Conservation (phyloP, 2,797 vertebrate genomes). For the Cetoscarus ocellatus region DNA sequence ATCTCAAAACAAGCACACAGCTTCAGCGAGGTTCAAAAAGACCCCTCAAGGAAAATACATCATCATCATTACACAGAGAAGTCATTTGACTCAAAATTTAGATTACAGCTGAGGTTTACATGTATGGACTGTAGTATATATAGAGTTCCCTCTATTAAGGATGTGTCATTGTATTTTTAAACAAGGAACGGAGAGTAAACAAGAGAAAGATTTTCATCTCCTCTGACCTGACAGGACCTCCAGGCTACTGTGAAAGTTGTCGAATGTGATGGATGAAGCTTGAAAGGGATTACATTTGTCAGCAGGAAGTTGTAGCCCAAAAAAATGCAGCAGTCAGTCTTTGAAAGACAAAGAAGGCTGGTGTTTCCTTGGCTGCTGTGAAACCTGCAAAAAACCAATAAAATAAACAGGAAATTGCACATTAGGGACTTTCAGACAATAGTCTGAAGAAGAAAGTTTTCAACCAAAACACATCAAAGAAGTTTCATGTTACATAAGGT, state of each 20-base stretch:
- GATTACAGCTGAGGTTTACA: too few relatives aligned
- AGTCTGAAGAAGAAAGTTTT: not conserved
- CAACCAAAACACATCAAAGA: too few relatives aligned
- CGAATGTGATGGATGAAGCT: slow-evolving; percentile 52
- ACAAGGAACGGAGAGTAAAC: not conserved
- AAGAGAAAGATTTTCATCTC: slow-evolving; percentile 19
- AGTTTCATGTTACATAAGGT: too few relatives aligned
- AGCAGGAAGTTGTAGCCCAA: slow-evolving; percentile 15
- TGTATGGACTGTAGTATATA: not conserved
- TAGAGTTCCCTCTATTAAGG: not conserved
- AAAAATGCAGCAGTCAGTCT: slow-evolving; percentile 14
- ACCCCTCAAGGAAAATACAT: not conserved
- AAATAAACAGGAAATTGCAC: not conserved
- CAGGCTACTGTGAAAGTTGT: slow-evolving; percentile 46
- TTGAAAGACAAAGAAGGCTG: slow-evolving; percentile 1
- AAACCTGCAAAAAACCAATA: not conserved
- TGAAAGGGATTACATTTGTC: slow-evolving; percentile 50
- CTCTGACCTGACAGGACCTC: slow-evolving; percentile 45
- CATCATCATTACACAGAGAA: not conserved
- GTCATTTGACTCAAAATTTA: too few relatives aligned
- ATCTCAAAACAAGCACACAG: too few relatives aligned
- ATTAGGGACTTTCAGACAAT: not conserved
- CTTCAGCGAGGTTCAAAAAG: too few relatives aligned
- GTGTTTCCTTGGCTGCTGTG: slow-evolving; percentile 23
- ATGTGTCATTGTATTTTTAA: not conserved